Conservation (phyloP, 2,888 invertebrate species). For the Reticulitermes lucifugus region DNA sequence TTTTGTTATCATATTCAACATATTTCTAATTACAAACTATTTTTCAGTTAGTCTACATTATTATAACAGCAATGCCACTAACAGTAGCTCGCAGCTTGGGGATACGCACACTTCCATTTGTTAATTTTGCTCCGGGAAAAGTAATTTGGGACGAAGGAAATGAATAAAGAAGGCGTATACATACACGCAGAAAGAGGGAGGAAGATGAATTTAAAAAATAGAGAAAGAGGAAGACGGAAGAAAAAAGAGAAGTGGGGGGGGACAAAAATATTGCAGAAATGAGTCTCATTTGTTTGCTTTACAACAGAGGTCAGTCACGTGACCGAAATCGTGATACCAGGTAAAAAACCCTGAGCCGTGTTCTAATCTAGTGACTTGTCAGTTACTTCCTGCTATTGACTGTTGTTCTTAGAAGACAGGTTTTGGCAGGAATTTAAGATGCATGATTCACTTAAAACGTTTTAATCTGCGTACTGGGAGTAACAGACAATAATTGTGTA, state of each 20-base stretch:
- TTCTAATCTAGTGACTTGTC: conserved; percentile 26
- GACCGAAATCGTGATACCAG: conserved; percentile 41
- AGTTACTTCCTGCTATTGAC: too few relatives aligned
- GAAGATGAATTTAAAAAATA: conserved; percentile 16
- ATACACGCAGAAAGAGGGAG: conserved; percentile 26
- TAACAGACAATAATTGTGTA: too few relatives aligned
- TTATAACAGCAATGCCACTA: conserved; percentile 17
- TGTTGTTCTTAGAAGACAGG: too few relatives aligned
- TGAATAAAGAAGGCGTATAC: conserved; percentile 41
- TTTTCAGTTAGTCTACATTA: conserved; percentile 43
- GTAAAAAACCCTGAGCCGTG: conserved; percentile 35
- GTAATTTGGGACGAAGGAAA: conserved; percentile 41
- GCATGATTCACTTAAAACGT: too few relatives aligned
- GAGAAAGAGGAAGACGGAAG: conserved; percentile 21
- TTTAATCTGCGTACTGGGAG: too few relatives aligned
- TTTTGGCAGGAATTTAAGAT: too few relatives aligned
- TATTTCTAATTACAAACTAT: conserved; percentile 39
- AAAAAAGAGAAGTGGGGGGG: background rate
- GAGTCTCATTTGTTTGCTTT: conserved; percentile 43
- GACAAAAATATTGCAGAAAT: conserved; percentile 41
- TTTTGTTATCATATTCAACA: conserved; percentile 17
- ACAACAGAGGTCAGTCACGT: conserved; percentile 42
- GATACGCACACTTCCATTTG: conserved; percentile 36
- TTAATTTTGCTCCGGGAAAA: conserved; percentile 39
- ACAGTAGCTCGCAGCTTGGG: background rate